Evolutionary conservation across 2,797 vertebrate species (phyloP), one percentile per base, ranked within the genome.

Genomic region (Anguilla pacifica): DNA sequence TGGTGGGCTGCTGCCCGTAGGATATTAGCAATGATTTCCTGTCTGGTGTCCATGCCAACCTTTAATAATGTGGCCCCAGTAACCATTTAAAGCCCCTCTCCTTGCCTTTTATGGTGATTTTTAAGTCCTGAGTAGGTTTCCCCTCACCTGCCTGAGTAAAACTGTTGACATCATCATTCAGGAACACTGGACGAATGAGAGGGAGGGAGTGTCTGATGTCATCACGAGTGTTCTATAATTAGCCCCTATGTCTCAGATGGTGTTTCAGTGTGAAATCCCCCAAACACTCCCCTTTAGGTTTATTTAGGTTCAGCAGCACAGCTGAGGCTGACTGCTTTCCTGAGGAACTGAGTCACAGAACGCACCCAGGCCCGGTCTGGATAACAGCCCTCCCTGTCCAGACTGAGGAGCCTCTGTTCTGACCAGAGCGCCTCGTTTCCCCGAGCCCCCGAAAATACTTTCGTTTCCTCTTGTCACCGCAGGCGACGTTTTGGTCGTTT

Each of bases 151-250:
- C 17, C 57, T 19, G 43, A n/a, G 51, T 79, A 49, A 67, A 31
- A 49, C 55, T 22, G 39, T 55, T 88, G 87, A 86, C 86, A 85
- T 83, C 74, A 88, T 70, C 28, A 1, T 31, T 35, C 11, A 59
- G 59, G 84, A 88, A 77, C 74, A 39, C 49, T 64, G 67, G 31
- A 67, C 46, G 83, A 43, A 64, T 64, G 61, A 2, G 72, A 72
- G 31, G 39, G 53, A 35, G 31, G 28, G 28, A 11, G 57, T 4
- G 49, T 85, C 74, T 70, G 43, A 81, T 31, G 22, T 19, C n/a
- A 77, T 77, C 51, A 55, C 15, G 51, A n/a, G 57, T 22, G 31
- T 64, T 28, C 85, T 88, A 64, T 88, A 10, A 86, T 86, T 86
- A 86, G 85, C 39, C 15, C 7, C 39, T 19, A 15, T 81, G 77